Conservation (phyloP, 1,140 invertebrate genomes). For the Nasonia longicornis region DNA sequence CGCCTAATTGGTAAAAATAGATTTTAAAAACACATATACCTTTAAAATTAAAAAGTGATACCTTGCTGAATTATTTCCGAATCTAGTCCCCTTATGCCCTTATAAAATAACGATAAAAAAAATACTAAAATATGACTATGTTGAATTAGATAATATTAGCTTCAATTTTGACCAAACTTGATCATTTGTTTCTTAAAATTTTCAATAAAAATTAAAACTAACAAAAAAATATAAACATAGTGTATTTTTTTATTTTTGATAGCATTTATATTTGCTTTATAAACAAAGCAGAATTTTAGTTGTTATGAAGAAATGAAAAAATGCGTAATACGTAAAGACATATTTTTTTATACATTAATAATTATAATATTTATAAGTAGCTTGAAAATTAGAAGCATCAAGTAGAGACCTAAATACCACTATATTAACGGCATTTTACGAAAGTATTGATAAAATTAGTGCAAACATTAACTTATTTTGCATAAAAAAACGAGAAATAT, state of each 20-base stretch:
- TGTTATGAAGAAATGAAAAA: not conserved
- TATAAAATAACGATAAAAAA: not conserved
- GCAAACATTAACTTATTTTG: too few relatives aligned
- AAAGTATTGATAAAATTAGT: not conserved
- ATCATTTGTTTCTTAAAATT: not conserved
- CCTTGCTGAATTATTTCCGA: not conserved
- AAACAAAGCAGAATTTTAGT: not conserved
- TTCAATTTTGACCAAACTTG: not conserved
- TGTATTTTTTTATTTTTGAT: not conserved
- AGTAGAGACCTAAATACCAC: not conserved
- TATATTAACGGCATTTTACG: not conserved
- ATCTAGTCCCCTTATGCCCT: not conserved
- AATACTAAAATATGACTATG: not conserved
- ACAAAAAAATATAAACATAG: not conserved
- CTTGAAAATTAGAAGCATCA: not conserved
- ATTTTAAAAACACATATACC: conserved; percentile 2
- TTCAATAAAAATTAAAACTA: not conserved
- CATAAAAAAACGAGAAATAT: not conserved
- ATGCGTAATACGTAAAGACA: not conserved
- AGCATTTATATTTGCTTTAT: not conserved
- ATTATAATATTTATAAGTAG: not conserved
- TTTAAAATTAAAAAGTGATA: conserved; percentile 1
- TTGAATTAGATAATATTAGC: not conserved
- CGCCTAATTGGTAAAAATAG: conserved; percentile 40
- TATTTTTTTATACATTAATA: too few relatives aligned